Evolutionary conservation across 2,797 vertebrate species (phyloP), one percentile per base, ranked within the genome.

Genomic region (Chrosomus eos): DNA sequence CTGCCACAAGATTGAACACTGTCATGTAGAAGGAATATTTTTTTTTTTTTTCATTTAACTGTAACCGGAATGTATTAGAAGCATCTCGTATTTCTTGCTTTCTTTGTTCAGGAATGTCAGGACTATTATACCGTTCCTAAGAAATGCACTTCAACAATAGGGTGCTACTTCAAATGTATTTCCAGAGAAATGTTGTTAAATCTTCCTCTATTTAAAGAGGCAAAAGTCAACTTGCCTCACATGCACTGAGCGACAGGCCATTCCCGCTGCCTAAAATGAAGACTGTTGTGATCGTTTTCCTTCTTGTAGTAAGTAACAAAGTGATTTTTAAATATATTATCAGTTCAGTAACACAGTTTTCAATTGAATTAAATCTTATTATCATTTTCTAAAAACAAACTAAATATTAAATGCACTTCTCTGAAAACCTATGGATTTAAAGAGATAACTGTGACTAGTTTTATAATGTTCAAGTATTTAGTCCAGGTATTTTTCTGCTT

Each of bases 241-340:
- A 45, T 48, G 3, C 19, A 62, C 26, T 38, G 23, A 76, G 18
- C 0, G 4, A 19, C 18, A 2, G 2, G 14, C 74, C 28, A 36
- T 3, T 33, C 7, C 23, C 8, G 5, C 26, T 18, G 28, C 58
- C 28, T 36, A 74, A 38, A 38, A 82, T 82, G 81, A 82, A 26
- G 58, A 14, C 40, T 36, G 5, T 14, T 26, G 40, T 51, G 28
- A 26, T 74, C 14, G 21, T 62, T 64, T 36, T 82, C 58, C 31
- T 82, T 21, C 3, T 75, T 51, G 72, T 31, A 28, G 81, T 82
- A 53, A 82, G 81, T 82, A 26, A 60, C 67, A 18, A 5, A 60
- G 10, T 4, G n/a, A 1, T 36, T 26, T 66, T 60, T 72, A 36
- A 5, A 10, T 51, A 18, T 26, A 11, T 45, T 33, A 36, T n/a